Evolutionary conservation across 2,113 vertebrate species (phyloP).

Genomic region (Trichechus manatus): DNA sequence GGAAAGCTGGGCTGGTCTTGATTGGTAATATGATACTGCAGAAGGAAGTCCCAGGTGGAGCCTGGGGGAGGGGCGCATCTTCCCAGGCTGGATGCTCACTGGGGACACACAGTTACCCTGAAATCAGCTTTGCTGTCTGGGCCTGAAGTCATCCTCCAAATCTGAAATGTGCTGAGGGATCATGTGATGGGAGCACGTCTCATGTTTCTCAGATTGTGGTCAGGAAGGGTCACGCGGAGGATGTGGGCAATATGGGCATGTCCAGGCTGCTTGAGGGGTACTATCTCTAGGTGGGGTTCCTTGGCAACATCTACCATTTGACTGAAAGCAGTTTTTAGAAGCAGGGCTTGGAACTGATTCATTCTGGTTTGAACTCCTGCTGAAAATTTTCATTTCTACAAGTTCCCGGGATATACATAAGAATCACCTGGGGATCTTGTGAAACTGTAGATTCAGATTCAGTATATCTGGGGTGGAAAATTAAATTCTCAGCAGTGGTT

Average conservation of each 20-base stretch:
- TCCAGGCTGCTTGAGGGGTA: not conserved
- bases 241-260: constrained; percentile 28
- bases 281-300: constrained; percentile 32
- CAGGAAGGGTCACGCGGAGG: constrained; percentile 1
- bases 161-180: constrained; percentile 39
- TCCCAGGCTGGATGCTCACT: not conserved
- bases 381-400: too few relatives aligned
- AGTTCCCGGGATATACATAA: too few relatives aligned
- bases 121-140: constrained; percentile 26
- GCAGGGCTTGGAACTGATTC: too few relatives aligned
- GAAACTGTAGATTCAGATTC: too few relatives aligned
- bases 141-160: constrained; percentile 74
- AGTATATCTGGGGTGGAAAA: too few relatives aligned
- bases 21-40: constrained; percentile 64
- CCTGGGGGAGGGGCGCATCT: not conserved
- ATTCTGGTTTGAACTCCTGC: too few relatives aligned
- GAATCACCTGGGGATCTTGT: too few relatives aligned
- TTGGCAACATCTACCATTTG: constrained; percentile 51
- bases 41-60: constrained; percentile 29
- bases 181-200: constrained; percentile 33
- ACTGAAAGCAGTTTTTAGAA: constrained; percentile 31
- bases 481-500: too few relatives aligned
- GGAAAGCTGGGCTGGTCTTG: constrained; percentile 47
- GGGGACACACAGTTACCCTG: constrained; percentile 50
- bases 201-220: constrained; percentile 41